Percentiles rank a stretch among this genome's conserved stretches.
phyloP scores from a whole-genome alignment of 2,797 vertebrate genomes.

The Coluber constrictor region DNA sequence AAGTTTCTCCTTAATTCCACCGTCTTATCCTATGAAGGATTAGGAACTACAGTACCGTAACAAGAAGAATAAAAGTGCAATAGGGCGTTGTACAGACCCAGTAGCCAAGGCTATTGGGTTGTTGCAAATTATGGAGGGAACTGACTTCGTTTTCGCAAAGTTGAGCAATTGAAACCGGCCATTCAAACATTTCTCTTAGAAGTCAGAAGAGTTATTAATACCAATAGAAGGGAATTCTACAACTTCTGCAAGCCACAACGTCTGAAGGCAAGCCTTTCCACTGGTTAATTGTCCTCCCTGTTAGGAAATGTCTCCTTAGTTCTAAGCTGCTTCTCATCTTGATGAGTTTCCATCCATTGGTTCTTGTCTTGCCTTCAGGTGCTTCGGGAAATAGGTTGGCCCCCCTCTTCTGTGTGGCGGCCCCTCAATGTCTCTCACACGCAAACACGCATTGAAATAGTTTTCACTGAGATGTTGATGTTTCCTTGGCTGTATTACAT shows the following conservation, averaged over 20 bases:
- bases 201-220: too few species aligned
- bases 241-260: not conserved
- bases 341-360: not conserved
- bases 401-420: not conserved
- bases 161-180: too few species aligned
- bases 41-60: too few species aligned
- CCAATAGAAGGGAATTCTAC: too few species aligned
- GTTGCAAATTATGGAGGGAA: too few species aligned
- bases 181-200: too few species aligned
- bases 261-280: not conserved
- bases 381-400: not conserved
- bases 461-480: not conserved
- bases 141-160: too few species aligned
- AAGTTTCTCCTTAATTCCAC: too few species aligned
- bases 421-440: not conserved
- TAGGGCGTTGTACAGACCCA: too few species aligned
- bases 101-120: too few species aligned
- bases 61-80: too few species aligned
- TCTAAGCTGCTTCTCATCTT: not conserved
- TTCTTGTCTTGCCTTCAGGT: not conserved
- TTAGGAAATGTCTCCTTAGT: not conserved
- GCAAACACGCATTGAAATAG: not conserved
- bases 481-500: not conserved
- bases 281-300: not conserved
- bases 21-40: too few species aligned